Conservation (phyloP, 2,113 vertebrate genomes). For the Petromus typicus region DNA sequence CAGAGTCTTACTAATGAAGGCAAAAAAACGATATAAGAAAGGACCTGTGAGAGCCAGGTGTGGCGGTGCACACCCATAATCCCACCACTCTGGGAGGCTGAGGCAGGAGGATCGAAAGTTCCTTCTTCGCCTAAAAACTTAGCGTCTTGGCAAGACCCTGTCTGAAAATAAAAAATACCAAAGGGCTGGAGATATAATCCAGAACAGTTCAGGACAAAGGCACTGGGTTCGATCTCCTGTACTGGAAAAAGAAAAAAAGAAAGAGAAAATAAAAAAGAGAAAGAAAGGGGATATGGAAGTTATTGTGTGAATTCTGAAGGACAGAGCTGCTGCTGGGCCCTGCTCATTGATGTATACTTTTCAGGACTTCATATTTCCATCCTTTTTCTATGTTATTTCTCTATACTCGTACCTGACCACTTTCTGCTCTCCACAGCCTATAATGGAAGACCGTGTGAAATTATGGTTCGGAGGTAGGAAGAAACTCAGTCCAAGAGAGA, state of each 20-base stretch:
- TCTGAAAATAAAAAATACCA: neutral
- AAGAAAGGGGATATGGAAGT: neutral
- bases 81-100: neutral
- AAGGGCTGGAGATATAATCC: neutral
- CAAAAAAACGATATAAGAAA: neutral
- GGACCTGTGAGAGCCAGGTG: neutral
- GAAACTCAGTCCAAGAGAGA: slow-evolving; percentile 27
- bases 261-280: rapidly evolving
- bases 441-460: neutral
- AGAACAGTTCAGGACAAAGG: neutral
- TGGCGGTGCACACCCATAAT: neutral
- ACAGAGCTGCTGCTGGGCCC: neutral
- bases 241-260: no score
- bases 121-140: neutral
- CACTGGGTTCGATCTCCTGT: neutral
- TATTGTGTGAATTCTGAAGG: neutral
- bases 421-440: neutral
- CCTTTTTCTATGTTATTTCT: neutral
- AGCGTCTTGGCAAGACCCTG: neutral
- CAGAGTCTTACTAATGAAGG: neutral
- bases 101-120: neutral
- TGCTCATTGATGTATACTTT: neutral
- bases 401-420: neutral
- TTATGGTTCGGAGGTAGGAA: neutral
- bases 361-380: neutral